These are phyloP conservation scores for rat (Rattus norvegicus) DNA, from an alignment of 2,113 vertebrate species.

Conservation along the genomic window DNA sequence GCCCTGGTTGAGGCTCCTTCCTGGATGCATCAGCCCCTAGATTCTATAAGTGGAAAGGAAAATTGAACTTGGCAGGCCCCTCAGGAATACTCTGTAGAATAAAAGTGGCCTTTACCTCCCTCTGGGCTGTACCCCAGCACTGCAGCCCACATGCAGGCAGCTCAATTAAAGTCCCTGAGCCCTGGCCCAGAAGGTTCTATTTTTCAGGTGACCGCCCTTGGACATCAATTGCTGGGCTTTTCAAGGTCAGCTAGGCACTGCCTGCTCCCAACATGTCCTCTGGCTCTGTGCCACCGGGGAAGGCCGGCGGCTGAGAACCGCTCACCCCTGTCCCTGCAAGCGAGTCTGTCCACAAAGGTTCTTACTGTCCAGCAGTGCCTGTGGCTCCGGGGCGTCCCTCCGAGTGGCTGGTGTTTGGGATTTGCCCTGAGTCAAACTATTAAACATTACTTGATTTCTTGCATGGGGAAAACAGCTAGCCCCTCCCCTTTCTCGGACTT, in stretches of 20 bases:
- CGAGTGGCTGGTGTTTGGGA: neutral
- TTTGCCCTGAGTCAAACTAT: neutral
- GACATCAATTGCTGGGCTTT: neutral
- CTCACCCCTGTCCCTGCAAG: neutral
- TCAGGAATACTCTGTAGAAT: neutral
- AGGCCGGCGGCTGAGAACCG: neutral
- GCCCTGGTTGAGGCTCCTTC: neutral
- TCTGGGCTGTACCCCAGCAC: rapidly evolving
- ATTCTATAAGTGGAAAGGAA: constrained; percentile 7
- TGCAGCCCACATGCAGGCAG: neutral
- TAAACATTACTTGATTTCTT: neutral
- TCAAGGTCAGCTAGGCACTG: neutral
- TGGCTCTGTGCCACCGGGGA: neutral
- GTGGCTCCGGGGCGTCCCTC: neutral
- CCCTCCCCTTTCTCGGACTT: neutral
- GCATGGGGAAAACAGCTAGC: neutral
- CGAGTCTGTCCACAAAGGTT: neutral
- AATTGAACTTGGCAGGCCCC: neutral
- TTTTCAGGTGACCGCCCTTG: neutral
- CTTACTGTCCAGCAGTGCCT: neutral
- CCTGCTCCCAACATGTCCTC: neutral
- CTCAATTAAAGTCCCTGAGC: constrained; percentile 48
- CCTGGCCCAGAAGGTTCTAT: neutral
- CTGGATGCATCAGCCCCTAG: neutral
- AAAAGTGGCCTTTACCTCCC: neutral